These are phyloP conservation scores for Trichogramma dendrolimi DNA, from an alignment of 2,888 invertebrate genomes.

Conservation along the genomic window DNA sequence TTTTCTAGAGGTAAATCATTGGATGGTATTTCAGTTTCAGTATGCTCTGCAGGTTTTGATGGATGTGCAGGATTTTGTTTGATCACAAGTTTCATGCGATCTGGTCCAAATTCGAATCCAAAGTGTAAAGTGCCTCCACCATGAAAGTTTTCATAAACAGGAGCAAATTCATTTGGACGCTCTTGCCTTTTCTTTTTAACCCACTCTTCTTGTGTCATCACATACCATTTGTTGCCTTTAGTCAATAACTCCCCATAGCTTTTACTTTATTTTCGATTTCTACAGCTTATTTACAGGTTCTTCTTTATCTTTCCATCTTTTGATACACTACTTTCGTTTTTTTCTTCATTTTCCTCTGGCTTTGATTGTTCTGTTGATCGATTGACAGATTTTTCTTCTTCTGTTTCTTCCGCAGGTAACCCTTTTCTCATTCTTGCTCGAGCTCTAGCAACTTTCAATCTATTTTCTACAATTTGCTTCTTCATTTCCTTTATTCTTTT, in stretches of 20 bases:
- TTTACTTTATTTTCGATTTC: conserved; percentile 46
- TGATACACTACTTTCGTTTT: conserved; percentile 20
- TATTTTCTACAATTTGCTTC: conserved; percentile 65
- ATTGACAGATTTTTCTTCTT: conserved; percentile 39
- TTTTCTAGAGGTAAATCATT: conserved; percentile 4
- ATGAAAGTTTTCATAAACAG: conserved; percentile 49
- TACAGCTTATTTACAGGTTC: conserved; percentile 33
- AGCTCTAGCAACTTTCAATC: conserved; percentile 70
- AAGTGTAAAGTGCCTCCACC: conserved; percentile 28
- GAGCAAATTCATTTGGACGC: conserved; percentile 75
- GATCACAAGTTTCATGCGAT: no score
- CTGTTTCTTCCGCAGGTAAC: conserved; percentile 58
- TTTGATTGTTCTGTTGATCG: conserved; percentile 16
- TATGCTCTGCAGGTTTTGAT: no score
- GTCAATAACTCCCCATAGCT: conserved; percentile 45
- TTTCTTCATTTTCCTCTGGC: conserved; percentile 22
- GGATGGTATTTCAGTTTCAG: no score
- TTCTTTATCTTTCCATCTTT: conserved; percentile 26
- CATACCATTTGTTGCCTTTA: conserved; percentile 57
- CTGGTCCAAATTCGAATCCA: no score
- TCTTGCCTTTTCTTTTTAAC: conserved; percentile 70
- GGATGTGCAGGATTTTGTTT: no score
- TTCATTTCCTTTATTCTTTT: conserved; percentile 61
- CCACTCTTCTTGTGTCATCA: conserved; percentile 75
- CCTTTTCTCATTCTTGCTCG: conserved; percentile 71